Conservation (phyloP, 1,140 invertebrate species). For the Diorhabda elongata region DNA sequence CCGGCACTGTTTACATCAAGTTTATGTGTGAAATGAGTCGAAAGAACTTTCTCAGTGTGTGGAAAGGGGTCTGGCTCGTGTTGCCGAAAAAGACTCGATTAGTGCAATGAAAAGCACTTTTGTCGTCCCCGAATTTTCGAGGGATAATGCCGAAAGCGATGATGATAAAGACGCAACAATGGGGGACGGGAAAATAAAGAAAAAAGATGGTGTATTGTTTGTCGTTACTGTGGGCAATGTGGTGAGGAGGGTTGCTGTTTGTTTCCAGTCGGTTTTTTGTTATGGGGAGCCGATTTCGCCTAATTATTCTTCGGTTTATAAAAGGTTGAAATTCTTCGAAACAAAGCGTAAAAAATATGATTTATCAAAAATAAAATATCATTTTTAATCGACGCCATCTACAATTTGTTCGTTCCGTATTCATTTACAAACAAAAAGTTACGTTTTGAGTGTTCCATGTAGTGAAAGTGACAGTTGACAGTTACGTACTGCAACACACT, state of each 20-base stretch:
- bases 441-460: no score
- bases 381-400: no score
- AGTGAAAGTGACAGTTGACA: no score
- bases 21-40: background rate
- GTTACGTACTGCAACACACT: no score
- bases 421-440: no score
- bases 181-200: background rate
- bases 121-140: background rate
- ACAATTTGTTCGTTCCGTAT: no score
- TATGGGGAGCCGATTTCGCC: no score
- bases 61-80: background rate
- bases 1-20: background rate
- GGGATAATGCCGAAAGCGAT: background rate
- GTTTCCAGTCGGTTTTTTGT: background rate
- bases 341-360: no score
- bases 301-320: no score
- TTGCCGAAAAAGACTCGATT: slow-evolving; percentile 2
- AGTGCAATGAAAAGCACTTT: background rate
- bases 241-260: background rate
- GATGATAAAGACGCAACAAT: background rate
- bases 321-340: no score
- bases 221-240: background rate
- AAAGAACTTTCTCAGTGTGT: background rate
- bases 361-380: no score
- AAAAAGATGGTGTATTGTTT: background rate